Conservation (phyloP, 1,140 invertebrate genomes). For the Caerostris darwini region DNA sequence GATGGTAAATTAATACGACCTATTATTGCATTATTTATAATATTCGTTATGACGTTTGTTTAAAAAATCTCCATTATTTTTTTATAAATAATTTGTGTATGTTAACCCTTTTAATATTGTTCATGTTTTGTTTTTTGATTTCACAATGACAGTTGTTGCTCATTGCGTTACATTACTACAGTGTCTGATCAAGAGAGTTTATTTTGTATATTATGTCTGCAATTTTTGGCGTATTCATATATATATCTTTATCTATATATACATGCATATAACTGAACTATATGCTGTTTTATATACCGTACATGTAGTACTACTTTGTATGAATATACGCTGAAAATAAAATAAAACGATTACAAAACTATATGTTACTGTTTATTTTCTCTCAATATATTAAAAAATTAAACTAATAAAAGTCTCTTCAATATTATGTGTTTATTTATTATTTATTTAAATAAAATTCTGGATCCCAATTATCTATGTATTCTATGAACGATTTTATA, state of each 20-base stretch:
- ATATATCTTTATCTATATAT: constrained; percentile 54
- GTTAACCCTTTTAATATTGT: not conserved
- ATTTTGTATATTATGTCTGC: constrained; percentile 75
- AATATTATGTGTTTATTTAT: too few species aligned
- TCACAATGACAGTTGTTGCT: constrained; percentile 56
- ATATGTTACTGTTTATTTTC: not conserved
- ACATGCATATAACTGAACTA: constrained; percentile 55
- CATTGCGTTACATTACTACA: constrained; percentile 51
- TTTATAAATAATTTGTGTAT: too few species aligned
- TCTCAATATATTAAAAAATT: not conserved
- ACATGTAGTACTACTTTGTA: constrained; percentile 72
- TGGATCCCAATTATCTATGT: too few species aligned
- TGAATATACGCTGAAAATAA: constrained; percentile 67
- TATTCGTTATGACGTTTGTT: too few species aligned
- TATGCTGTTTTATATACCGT: constrained; percentile 75
- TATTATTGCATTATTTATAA: too few species aligned
- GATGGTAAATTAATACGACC: too few species aligned
- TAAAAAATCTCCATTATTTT: too few species aligned
- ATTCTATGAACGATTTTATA: too few species aligned
- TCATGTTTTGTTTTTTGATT: constrained; percentile 5
- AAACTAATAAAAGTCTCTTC: too few species aligned
- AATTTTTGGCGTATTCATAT: constrained; percentile 62
- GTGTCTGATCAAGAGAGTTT: constrained; percentile 43
- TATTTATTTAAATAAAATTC: too few species aligned
- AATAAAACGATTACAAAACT: constrained; percentile 58